A percentile compares a stretch with the other conserved stretches of the same genome.
Conservation (phyloP, 2,113 vertebrate species). For the Stigmatopora argus region DNA sequence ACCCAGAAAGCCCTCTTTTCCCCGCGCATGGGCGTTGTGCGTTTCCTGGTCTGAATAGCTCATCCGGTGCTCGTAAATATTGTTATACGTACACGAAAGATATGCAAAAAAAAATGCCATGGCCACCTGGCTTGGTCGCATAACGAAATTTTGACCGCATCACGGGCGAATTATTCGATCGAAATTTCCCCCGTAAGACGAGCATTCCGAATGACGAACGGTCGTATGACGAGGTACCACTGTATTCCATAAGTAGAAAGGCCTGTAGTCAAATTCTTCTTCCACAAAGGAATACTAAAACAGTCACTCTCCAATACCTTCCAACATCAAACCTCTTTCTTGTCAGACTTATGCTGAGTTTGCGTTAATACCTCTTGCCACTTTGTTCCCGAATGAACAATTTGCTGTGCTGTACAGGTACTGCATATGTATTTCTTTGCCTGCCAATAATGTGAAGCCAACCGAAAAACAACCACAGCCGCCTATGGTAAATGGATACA, state of each 20-base stretch:
- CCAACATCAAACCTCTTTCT: not conserved
- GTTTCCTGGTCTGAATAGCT: too few species aligned
- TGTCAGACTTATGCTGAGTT: not conserved
- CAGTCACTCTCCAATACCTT: not conserved
- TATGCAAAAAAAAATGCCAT: too few species aligned
- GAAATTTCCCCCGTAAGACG: too few species aligned
- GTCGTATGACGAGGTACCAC: too few species aligned
- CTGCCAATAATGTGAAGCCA: not conserved
- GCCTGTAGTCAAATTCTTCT: not conserved
- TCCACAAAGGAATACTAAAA: not conserved
- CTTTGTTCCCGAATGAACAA: not conserved
- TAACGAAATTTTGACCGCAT: too few species aligned
- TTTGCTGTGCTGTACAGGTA: not conserved
- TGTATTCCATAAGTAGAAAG: not conserved
- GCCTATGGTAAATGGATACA: not conserved
- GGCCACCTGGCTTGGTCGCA: too few species aligned
- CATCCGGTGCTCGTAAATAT: too few species aligned
- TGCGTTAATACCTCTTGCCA: not conserved
- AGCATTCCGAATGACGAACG: too few species aligned
- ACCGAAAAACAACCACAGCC: not conserved
- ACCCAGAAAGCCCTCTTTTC: too few species aligned
- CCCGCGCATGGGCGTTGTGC: too few species aligned
- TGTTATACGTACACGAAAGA: too few species aligned
- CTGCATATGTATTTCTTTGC: not conserved
- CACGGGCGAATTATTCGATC: too few species aligned